Percentiles rank a stretch among this genome's conserved stretches.
These are phyloP conservation scores for Sphecodes monilicornis DNA, from an alignment of 2,888 invertebrate species.

Conservation along the genomic window DNA sequence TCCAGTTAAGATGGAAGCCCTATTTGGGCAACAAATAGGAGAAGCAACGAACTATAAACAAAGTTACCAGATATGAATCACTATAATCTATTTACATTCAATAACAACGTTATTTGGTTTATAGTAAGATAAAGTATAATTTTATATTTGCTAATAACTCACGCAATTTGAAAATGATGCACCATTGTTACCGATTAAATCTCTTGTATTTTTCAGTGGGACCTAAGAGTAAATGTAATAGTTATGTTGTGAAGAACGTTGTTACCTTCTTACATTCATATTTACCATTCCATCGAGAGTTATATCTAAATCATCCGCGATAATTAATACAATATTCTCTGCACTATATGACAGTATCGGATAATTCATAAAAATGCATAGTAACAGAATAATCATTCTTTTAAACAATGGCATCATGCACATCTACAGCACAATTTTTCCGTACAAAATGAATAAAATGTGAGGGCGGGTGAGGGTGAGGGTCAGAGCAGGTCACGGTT, in stretches of 20 bases:
- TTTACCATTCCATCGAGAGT: constrained; percentile 91
- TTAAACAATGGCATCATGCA: neutral
- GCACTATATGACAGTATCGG: constrained; percentile 31
- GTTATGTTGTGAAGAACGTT: constrained; percentile 63
- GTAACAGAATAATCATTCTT: constrained; percentile 30
- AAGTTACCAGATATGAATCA: neutral
- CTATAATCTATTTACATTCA: neutral
- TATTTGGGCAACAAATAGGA: constrained; percentile 95
- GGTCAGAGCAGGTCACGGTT: too few species aligned
- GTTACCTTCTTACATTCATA: constrained; percentile 57
- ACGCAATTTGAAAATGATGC: constrained; percentile 91
- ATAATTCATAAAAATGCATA: constrained; percentile 25
- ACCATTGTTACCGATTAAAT: constrained; percentile 88
- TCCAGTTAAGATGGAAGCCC: constrained; percentile 94
- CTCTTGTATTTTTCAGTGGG: constrained; percentile 88
- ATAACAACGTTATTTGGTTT: neutral
- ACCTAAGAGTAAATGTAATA: constrained; percentile 83
- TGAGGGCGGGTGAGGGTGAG: accelerated
- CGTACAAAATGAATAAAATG: neutral
- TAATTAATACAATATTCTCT: constrained; percentile 90
- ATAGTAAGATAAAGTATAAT: constrained; percentile 7
- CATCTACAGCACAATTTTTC: neutral
- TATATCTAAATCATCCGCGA: constrained; percentile 95
- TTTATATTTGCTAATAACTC: constrained; percentile 80
- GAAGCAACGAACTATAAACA: constrained; percentile 90